Conservation (phyloP, 2,113 vertebrate genomes). For the Coreoperca whiteheadi region DNA sequence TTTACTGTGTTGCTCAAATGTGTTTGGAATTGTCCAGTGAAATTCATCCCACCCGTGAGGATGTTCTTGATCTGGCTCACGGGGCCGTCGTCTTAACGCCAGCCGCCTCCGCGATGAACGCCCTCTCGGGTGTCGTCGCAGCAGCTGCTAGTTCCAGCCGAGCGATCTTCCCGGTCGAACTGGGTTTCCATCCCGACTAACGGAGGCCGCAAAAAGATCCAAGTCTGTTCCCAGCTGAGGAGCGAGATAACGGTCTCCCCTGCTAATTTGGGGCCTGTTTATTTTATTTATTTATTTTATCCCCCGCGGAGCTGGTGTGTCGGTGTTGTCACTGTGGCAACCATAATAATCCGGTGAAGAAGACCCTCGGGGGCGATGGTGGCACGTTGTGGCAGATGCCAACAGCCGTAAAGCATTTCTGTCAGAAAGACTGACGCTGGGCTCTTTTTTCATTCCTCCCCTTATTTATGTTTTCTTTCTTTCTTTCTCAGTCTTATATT, state of each 20-base stretch:
- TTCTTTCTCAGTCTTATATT: neutral
- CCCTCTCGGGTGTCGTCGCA: constrained; percentile 11
- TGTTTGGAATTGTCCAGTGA: neutral
- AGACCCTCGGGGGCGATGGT: constrained; percentile 51
- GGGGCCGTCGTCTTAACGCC: neutral
- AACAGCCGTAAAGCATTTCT: constrained; percentile 58
- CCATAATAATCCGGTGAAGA: constrained; percentile 46
- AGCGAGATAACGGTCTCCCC: neutral
- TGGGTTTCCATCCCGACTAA: constrained; percentile 34
- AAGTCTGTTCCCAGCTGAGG: constrained; percentile 29
- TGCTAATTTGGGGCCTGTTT: constrained; percentile 3
- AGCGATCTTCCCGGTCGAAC: constrained; percentile 16
- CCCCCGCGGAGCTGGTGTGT: constrained; percentile 26
- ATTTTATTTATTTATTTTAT: constrained; percentile 20
- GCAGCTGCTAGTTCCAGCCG: constrained; percentile 21
- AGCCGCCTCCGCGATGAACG: neutral
- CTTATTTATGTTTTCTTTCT: no score
- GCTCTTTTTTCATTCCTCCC: neutral
- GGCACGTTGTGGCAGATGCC: constrained; percentile 64
- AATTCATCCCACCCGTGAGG: neutral
- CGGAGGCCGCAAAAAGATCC: constrained; percentile 46
- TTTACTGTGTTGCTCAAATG: neutral
- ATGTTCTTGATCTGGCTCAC: neutral
- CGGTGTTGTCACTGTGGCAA: constrained; percentile 36
- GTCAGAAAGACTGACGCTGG: constrained; percentile 25